Percentiles rank a stretch among this genome's conserved stretches.
Conservation (phyloP, 2,888 invertebrate species). For the Allygus modestus region DNA sequence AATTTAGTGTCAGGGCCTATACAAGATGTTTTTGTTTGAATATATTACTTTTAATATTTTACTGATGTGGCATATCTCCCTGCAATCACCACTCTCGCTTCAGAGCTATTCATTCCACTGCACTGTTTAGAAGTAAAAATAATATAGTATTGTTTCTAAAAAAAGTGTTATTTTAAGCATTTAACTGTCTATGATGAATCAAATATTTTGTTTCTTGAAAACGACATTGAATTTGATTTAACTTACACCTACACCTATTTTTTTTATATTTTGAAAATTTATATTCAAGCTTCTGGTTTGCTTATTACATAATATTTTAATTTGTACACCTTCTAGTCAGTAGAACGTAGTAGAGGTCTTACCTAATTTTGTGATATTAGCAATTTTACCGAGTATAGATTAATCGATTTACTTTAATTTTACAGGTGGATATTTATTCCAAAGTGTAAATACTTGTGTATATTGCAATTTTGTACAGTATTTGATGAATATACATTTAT, state of each 20-base stretch:
- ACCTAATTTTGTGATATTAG: slow-evolving; percentile 3
- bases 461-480: slow-evolving; percentile 7
- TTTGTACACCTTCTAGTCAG: neutral
- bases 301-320: neutral
- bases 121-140: too few species aligned
- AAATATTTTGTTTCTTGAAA: too few species aligned
- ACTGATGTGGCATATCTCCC: too few species aligned
- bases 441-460: neutral
- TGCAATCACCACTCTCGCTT: too few species aligned
- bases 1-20: neutral
- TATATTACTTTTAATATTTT: neutral
- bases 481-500: slow-evolving; percentile 1
- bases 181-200: too few species aligned
- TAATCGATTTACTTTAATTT: neutral
- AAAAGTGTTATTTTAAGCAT: too few species aligned
- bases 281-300: too few species aligned
- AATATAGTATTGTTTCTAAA: too few species aligned
- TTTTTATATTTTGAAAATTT: too few species aligned
- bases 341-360: neutral
- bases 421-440: neutral
- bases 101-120: too few species aligned
- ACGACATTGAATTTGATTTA: too few species aligned
- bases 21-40: neutral
- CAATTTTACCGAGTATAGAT: neutral
- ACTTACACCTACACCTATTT: too few species aligned